Conservation (phyloP, 2,113 vertebrate genomes). For the Nasalis larvatus region DNA sequence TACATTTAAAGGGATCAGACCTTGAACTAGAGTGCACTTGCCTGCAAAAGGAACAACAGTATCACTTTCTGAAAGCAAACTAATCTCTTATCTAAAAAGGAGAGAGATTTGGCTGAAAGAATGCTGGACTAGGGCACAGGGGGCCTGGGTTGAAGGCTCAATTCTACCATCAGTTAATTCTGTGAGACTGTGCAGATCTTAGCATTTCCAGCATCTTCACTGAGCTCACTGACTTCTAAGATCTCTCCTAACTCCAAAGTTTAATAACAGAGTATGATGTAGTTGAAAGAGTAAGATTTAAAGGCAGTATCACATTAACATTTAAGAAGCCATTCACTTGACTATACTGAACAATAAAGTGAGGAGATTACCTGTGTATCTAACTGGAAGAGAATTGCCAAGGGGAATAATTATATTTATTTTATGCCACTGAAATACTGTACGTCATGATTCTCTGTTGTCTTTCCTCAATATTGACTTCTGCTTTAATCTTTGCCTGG, state of each 20-base stretch:
- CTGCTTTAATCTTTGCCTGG: conserved; percentile 5
- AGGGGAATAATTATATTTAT: conserved; percentile 2
- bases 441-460: conserved; percentile 15
- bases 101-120: background rate
- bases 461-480: conserved; percentile 20
- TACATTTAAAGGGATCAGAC: background rate
- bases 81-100: background rate
- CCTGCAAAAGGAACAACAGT: background rate
- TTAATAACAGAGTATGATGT: background rate
- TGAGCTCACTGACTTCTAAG: background rate
- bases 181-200: background rate
- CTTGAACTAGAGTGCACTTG: background rate
- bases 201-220: background rate
- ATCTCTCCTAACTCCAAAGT: background rate
- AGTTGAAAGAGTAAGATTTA: conserved; percentile 18
- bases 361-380: background rate
- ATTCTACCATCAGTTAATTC: background rate
- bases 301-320: background rate
- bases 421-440: background rate
- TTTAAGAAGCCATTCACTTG: conserved; percentile 15
- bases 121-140: background rate
- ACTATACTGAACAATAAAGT: conserved; percentile 1
- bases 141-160: background rate
- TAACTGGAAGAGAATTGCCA: conserved; percentile 35
- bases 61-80: background rate